phyloP scores from a whole-genome alignment of 2,113 vertebrate species.

The Lycaon pictus region DNA sequence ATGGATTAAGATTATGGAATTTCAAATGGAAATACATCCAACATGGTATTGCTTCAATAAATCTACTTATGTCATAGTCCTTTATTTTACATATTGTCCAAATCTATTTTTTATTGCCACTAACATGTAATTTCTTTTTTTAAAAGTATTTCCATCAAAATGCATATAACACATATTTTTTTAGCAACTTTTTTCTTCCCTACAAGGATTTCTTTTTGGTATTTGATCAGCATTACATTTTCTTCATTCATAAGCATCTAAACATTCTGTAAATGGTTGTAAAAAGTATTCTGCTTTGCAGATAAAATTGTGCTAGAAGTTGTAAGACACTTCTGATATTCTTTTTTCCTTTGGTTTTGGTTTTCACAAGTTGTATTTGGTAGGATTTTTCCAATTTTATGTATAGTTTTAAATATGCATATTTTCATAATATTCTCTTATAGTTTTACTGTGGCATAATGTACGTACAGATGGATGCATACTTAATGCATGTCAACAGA shows the following conservation, averaged over 20 bases:
- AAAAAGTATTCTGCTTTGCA: not conserved
- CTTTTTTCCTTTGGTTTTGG: not conserved
- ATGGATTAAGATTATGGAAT: not conserved
- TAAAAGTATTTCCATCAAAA: not conserved
- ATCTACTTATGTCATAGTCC: not conserved
- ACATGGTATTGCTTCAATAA: not conserved
- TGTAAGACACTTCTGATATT: not conserved
- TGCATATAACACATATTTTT: not conserved
- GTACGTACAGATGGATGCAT: not conserved
- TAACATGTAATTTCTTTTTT: not conserved
- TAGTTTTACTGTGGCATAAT: not conserved
- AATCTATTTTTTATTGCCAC: not conserved
- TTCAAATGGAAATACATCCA: not conserved
- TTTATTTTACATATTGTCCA: not conserved
- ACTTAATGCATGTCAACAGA: not conserved
- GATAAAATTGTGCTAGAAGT: not conserved
- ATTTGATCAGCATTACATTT: not conserved
- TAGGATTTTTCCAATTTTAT: not conserved
- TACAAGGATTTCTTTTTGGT: not conserved
- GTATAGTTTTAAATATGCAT: not conserved
- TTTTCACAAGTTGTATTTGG: not conserved
- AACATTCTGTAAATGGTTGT: not conserved
- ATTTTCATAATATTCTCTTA: not conserved
- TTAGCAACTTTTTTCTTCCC: not conserved
- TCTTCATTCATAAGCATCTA: not conserved